Percentiles rank a stretch among this genome's conserved stretches.
Evolutionary conservation across 2,797 vertebrate species (phyloP).

Genomic region (Sciaenops ocellatus): DNA sequence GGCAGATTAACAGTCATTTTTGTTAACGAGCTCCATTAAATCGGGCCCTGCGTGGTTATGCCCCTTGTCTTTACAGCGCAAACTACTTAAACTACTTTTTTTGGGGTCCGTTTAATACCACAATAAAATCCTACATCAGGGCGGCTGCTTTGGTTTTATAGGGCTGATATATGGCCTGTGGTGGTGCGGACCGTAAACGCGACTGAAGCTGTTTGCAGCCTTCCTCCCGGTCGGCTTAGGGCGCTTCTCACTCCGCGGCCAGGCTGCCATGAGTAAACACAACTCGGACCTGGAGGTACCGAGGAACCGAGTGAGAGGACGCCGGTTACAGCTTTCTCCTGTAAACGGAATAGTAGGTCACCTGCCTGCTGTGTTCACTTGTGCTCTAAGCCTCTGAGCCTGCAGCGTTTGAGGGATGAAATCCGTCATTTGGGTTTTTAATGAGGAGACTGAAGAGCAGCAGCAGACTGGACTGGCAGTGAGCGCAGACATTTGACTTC

Average conservation of each 20-base stretch:
- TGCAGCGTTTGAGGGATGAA: constrained; percentile 9
- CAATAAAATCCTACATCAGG: constrained; percentile 89
- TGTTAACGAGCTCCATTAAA: constrained; percentile 90
- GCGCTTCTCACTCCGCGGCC: constrained; percentile 62
- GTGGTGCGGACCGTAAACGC: constrained; percentile 80
- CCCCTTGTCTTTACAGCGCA: constrained; percentile 85
- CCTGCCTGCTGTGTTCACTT: constrained; percentile 5
- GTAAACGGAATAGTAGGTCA: not conserved
- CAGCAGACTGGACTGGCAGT: constrained; percentile 22
- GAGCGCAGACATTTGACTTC: constrained; percentile 50
- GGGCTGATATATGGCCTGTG: constrained; percentile 89
- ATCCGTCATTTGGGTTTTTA: constrained; percentile 13
- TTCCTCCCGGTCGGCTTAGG: constrained; percentile 49
- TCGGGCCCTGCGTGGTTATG: constrained; percentile 71
- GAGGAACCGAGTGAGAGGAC: not conserved
- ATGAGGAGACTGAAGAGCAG: constrained; percentile 41
- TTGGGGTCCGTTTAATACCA: constrained; percentile 85
- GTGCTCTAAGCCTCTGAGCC: not conserved
- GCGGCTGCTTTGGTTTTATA: constrained; percentile 89
- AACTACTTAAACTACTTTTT: constrained; percentile 85
- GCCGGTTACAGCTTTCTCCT: not conserved
- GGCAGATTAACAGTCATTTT: constrained; percentile 86
- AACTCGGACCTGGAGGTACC: constrained; percentile 11
- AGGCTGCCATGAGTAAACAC: constrained; percentile 55
- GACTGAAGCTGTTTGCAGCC: constrained; percentile 60